phyloP scores from a whole-genome alignment of 2,797 vertebrate species.

The Coluber constrictor region DNA sequence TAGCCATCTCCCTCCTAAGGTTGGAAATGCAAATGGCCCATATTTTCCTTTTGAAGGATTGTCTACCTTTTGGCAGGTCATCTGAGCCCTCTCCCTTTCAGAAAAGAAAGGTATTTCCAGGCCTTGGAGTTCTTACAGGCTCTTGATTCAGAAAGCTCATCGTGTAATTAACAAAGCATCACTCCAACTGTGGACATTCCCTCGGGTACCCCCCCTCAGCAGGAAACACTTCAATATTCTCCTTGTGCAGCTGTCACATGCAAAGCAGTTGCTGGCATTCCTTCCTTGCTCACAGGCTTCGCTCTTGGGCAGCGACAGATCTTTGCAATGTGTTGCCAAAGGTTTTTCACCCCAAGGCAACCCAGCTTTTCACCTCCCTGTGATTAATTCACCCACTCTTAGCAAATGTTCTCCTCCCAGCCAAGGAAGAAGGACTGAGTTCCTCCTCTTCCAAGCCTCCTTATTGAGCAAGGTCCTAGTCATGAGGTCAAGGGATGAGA shows the following conservation, averaged over 20 bases:
- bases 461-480: background rate
- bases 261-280: background rate
- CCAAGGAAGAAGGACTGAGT: constrained; percentile 4
- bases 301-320: fast-evolving
- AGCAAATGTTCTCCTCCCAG: background rate
- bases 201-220: constrained; percentile 46
- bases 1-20: background rate
- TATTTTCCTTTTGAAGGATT: background rate
- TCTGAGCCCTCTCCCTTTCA: background rate
- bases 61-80: background rate
- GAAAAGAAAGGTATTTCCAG: background rate
- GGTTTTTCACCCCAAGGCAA: constrained; percentile 19
- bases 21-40: background rate
- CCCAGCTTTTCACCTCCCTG: constrained; percentile 6
- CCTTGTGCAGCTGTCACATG: constrained; percentile 36
- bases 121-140: background rate
- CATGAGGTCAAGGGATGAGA: background rate
- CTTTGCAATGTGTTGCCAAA: background rate
- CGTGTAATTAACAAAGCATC: background rate
- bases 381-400: constrained; percentile 30
- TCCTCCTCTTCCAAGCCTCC: background rate
- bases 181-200: constrained; percentile 55
- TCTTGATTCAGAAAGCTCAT: constrained; percentile 28
- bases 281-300: background rate
- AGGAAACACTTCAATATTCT: background rate